Evolutionary conservation across 2,797 vertebrate species (phyloP).

Genomic region (Myiothlypis chrysogaster): DNA sequence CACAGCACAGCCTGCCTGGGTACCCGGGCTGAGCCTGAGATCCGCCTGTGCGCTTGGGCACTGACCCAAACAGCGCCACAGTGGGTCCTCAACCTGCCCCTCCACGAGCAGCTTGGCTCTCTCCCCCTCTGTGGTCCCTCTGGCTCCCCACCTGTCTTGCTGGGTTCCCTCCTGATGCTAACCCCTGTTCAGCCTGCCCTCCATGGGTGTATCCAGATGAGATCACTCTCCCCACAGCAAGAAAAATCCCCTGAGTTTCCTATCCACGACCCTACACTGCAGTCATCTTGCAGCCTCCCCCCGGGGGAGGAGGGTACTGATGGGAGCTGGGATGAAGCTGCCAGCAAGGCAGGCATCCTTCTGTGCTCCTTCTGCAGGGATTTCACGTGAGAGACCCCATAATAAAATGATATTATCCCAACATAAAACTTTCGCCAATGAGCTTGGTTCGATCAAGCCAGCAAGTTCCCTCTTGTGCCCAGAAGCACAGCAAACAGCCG

Average conservation of each 20-base stretch:
- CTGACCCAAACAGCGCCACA: background rate
- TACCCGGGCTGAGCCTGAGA: background rate
- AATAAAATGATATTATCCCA: background rate
- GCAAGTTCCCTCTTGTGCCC: background rate
- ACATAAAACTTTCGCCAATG: background rate
- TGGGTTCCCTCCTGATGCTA: background rate
- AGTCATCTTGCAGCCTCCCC: background rate
- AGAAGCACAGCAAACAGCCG: background rate
- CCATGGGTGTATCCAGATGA: background rate
- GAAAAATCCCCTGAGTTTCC: background rate
- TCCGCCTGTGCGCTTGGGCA: accelerated
- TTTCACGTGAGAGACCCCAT: background rate
- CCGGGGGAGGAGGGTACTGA: background rate
- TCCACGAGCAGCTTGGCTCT: background rate
- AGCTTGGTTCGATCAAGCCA: background rate
- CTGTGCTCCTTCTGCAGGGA: background rate
- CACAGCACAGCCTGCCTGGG: accelerated
- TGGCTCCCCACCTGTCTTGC: background rate
- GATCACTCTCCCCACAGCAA: background rate
- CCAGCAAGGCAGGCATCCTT: background rate
- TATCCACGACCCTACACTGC: accelerated
- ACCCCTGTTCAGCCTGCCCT: accelerated
- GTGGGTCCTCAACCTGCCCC: background rate
- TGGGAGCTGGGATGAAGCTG: background rate
- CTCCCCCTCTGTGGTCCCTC: background rate